These are phyloP conservation scores for Chondrilla cf. caribensis DNA, from an alignment of 37 sponge, comb jelly and placozoan genomes.

Conservation along the genomic window DNA sequence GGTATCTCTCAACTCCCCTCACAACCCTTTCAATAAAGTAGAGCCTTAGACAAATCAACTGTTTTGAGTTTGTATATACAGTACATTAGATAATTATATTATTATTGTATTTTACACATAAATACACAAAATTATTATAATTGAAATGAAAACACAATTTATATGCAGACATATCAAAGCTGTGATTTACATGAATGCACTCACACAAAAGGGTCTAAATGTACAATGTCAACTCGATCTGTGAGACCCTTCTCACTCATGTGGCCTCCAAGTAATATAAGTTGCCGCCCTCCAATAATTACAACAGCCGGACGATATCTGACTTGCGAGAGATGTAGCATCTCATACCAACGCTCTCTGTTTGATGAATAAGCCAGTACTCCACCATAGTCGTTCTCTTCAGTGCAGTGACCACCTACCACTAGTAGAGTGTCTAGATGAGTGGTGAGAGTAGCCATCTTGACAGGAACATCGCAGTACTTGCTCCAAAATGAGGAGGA, in stretches of 20 bases:
- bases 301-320: background rate
- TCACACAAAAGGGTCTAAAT: background rate
- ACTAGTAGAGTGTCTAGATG: background rate
- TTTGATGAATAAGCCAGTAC: background rate
- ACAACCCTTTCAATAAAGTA: slow-evolving; percentile 81
- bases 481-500: background rate
- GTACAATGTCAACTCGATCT: background rate
- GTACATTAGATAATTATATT: no score
- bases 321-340: background rate
- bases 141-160: no score
- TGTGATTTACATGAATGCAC: background rate
- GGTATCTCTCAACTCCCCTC: slow-evolving; percentile 54
- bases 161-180: no score
- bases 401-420: background rate
- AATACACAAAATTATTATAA: no score
- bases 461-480: background rate
- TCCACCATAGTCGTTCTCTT: background rate
- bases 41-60: slow-evolving; percentile 8
- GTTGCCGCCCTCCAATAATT: background rate
- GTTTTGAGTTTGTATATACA: no score
- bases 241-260: background rate
- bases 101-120: no score
- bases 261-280: background rate
- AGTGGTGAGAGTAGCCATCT: background rate
- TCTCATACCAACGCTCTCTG: background rate